These are phyloP conservation scores for Zoanthus solanderi DNA, from an alignment of 92 coral and sea anemone genomes.

Conservation along the genomic window DNA sequence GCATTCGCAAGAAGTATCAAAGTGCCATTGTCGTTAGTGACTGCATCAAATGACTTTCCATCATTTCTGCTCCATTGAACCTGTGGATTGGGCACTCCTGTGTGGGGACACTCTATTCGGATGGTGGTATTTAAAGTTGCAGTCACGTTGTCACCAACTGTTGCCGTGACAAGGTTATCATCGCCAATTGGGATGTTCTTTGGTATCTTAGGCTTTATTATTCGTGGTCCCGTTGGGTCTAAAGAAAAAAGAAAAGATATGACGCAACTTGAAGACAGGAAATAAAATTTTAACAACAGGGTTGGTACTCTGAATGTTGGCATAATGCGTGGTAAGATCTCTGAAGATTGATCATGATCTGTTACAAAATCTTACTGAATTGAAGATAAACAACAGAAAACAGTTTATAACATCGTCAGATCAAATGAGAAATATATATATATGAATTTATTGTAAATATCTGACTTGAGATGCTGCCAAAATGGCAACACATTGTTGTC, in stretches of 20 bases:
- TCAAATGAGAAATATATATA: no score
- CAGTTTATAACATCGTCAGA: no score
- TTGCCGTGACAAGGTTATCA: conserved; percentile 15
- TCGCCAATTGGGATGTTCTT: conserved; percentile 28
- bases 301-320: no score
- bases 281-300: no score
- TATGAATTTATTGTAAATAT: no score
- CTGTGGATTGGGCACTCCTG: conserved; percentile 25
- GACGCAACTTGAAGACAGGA: no score
- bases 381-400: no score
- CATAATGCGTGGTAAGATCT: no score
- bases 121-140: conserved; percentile 26
- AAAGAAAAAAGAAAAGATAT: neutral
- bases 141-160: conserved; percentile 41
- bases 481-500: no score
- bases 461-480: no score
- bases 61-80: conserved; percentile 27
- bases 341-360: no score
- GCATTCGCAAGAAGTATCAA: neutral
- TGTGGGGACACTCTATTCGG: conserved; percentile 30
- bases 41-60: conserved; percentile 35
- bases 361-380: no score
- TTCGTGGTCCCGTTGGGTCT: conserved; percentile 27
- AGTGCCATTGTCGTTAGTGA: conserved; percentile 2
- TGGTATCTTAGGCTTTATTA: conserved; percentile 6